A percentile compares a stretch with the other conserved stretches of the same genome.
phyloP scores from a whole-genome alignment of 1,140 invertebrate species.

The Vanessa atalanta region DNA sequence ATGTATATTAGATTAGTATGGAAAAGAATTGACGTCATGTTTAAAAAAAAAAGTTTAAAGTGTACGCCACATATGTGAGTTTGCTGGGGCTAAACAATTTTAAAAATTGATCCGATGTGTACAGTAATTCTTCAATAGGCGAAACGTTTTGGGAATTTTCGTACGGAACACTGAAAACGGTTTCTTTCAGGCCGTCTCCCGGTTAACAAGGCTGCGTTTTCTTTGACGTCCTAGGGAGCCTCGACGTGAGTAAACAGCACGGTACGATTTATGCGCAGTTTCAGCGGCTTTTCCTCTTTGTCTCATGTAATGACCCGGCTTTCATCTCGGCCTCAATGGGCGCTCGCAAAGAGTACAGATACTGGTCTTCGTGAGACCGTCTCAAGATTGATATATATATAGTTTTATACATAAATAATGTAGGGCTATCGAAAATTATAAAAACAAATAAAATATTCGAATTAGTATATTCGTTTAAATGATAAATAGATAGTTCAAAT shows the following conservation, averaged over 20 bases:
- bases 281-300: conserved; percentile 75
- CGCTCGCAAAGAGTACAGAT: conserved; percentile 62
- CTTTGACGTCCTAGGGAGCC: conserved; percentile 70
- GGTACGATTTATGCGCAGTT: conserved; percentile 73
- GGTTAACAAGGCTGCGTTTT: conserved; percentile 74
- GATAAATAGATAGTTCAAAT: no score
- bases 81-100: not conserved
- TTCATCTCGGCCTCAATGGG: conserved; percentile 74
- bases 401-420: not conserved
- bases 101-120: conserved; percentile 6
- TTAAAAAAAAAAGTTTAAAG: not conserved
- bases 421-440: conserved; percentile 1
- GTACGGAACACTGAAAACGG: conserved; percentile 50
- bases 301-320: conserved; percentile 78
- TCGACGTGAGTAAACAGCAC: conserved; percentile 72
- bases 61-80: not conserved
- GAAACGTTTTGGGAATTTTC: conserved; percentile 19
- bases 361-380: conserved; percentile 52
- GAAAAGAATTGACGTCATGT: not conserved
- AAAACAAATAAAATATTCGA: not conserved
- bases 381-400: conserved; percentile 48
- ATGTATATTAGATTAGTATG: not conserved
- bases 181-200: conserved; percentile 60
- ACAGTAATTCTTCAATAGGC: conserved; percentile 12
- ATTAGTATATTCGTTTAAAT: no score